Evolutionary conservation across 2,888 invertebrate genomes (phyloP), one percentile per base, ranked within the genome.

Genomic region (Drosophila dives): DNA sequence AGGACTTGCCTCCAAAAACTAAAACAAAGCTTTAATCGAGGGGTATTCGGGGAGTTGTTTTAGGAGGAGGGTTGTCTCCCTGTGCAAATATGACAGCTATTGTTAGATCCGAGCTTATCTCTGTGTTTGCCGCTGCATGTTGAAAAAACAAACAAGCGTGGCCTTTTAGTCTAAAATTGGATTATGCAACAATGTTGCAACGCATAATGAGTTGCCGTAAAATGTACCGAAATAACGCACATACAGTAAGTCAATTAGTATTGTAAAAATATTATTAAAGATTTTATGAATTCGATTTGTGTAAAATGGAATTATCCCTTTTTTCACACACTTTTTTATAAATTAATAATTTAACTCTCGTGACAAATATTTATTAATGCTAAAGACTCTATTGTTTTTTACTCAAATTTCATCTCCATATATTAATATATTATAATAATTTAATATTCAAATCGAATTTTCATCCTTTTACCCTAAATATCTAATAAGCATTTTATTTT

Each of bases 171-270:
- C 54, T 8, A 34, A 74, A 75, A 81, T 62, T 67, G 77, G 86
- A 85, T 86, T 86, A 83, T 80, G 74, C 68, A 72, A 75, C 80
- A 84, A 79, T 77, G 66, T 68, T 72, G 72, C 76, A 70, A 67
- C 69, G 62, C 55, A 45, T 45, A 15, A 45, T 63, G 63, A 69
- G 50, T 62, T 49, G 50, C 63, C 67, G 66, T 71, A 73, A 58
- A 73, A 48, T 50, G 40, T 32, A 45, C 26, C 29, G 15, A 70
- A 71, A 69, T 66, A 55, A 56, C 15, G 51, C 29, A 17, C 40
- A 49, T 36, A 64, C 17, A 32, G 23, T 23, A 60, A 59, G 36
- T 34, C 45, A 38, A 51, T 62, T 69, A 56, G 29, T 32, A 3
- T 54, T 62, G 34, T 12, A 29, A 64, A 64, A 76, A 62, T 62